Conservation (phyloP, 2,888 invertebrate genomes). For the Drosophila tanythrix region DNA sequence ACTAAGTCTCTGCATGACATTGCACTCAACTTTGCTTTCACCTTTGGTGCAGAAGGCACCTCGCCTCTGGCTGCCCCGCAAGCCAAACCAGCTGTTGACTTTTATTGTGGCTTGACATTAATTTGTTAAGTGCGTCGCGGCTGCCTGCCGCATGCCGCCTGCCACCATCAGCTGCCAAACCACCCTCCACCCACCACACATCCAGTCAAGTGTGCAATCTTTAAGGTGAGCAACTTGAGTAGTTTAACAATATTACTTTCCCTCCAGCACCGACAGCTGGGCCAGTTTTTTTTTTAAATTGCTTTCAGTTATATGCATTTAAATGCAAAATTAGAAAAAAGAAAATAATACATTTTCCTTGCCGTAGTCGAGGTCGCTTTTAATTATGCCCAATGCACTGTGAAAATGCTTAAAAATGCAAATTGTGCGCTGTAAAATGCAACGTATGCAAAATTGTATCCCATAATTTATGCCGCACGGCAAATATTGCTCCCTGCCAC, state of each 20-base stretch:
- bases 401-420: slow-evolving; percentile 78
- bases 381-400: slow-evolving; percentile 76
- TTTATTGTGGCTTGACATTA: slow-evolving; percentile 80
- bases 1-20: slow-evolving; percentile 65
- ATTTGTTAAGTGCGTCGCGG: slow-evolving; percentile 76
- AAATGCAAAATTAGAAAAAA: slow-evolving; percentile 29
- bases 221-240: slow-evolving; percentile 54
- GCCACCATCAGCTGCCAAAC: background rate
- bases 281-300: slow-evolving; percentile 3
- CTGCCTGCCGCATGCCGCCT: slow-evolving; percentile 21
- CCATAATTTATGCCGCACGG: slow-evolving; percentile 70
- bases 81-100: slow-evolving; percentile 75
- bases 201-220: slow-evolving; percentile 55
- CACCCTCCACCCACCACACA: background rate
- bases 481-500: background rate
- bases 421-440: slow-evolving; percentile 75
- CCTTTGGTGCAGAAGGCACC: slow-evolving; percentile 16
- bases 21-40: slow-evolving; percentile 68
- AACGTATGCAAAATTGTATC: slow-evolving; percentile 65
- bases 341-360: slow-evolving; percentile 11
- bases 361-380: slow-evolving; percentile 44
- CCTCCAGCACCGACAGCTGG: background rate
- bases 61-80: slow-evolving; percentile 34
- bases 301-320: slow-evolving; percentile 59
- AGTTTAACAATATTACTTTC: slow-evolving; percentile 18